These are phyloP conservation scores for Eristalinus aeneus DNA, from an alignment of 2,888 invertebrate species.

Conservation along the genomic window DNA sequence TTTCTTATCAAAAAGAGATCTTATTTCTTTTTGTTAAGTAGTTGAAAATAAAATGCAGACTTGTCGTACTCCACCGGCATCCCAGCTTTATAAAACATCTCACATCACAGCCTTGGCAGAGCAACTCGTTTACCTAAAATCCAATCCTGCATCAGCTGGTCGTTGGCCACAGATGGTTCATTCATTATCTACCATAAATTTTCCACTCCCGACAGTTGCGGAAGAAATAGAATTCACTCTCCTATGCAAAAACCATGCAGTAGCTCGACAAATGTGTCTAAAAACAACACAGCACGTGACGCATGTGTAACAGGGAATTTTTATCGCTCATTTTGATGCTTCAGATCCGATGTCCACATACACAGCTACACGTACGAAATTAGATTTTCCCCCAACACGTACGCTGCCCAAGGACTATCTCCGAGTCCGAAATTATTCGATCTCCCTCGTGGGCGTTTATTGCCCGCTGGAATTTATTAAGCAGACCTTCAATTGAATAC, in stretches of 20 bases:
- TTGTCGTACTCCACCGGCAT: too few relatives aligned
- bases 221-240: neutral
- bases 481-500: constrained; percentile 23
- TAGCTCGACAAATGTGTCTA: neutral
- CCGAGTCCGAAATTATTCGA: neutral
- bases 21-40: too few relatives aligned
- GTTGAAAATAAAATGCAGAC: too few relatives aligned
- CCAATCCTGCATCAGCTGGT: too few relatives aligned
- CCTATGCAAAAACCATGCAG: neutral
- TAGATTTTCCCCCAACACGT: neutral
- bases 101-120: too few relatives aligned
- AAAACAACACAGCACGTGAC: neutral
- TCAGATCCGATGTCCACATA: neutral
- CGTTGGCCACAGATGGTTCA: too few relatives aligned
- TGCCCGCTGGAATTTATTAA: constrained; percentile 24
- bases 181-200: neutral
- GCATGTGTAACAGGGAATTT: neutral
- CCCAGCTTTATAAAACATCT: too few relatives aligned
- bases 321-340: neutral
- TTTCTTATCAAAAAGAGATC: too few relatives aligned
- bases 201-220: neutral
- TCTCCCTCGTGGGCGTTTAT: neutral
- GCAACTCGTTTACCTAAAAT: too few relatives aligned
- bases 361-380: neutral
- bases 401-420: neutral